phyloP scores from a whole-genome alignment of 2,888 invertebrate species.

The Apodemia mormo region DNA sequence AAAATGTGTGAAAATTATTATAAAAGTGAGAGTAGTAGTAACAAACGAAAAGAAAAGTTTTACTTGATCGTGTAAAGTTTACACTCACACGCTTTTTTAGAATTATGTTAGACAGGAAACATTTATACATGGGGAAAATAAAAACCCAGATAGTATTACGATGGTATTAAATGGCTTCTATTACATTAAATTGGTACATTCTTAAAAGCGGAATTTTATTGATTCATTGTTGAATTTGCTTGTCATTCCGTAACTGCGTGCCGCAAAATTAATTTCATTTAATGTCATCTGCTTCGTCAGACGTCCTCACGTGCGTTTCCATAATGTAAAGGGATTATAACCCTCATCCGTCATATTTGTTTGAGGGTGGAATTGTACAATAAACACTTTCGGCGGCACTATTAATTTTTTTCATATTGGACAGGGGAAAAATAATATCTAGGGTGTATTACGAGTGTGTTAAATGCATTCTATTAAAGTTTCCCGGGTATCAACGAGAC shows the following conservation, averaged over 20 bases:
- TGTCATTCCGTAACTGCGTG: constrained; percentile 14
- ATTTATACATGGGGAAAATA: too few species aligned
- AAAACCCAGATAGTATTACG: neutral
- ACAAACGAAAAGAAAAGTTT: too few species aligned
- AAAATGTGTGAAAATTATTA: too few species aligned
- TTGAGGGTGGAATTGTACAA: neutral
- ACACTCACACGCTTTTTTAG: too few species aligned
- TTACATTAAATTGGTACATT: neutral
- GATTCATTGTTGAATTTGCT: constrained; percentile 11
- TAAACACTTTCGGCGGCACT: neutral
- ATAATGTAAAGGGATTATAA: constrained; percentile 26
- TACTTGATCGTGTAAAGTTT: too few species aligned
- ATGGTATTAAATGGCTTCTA: neutral
- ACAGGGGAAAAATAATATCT: neutral
- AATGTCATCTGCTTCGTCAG: too few species aligned
- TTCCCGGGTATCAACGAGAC: too few species aligned
- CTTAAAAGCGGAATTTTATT: constrained; percentile 19
- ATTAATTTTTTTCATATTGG: neutral
- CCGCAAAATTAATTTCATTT: too few species aligned
- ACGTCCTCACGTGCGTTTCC: constrained; percentile 17
- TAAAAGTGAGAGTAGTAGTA: too few species aligned
- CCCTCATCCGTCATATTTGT: constrained; percentile 8
- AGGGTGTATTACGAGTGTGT: too few species aligned
- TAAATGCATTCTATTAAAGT: too few species aligned
- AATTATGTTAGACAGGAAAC: too few species aligned